Percentiles rank a stretch among this genome's conserved stretches.
These are phyloP conservation scores for Clarias pachynema DNA, from an alignment of 2,797 vertebrate genomes.

Conservation along the genomic window DNA sequence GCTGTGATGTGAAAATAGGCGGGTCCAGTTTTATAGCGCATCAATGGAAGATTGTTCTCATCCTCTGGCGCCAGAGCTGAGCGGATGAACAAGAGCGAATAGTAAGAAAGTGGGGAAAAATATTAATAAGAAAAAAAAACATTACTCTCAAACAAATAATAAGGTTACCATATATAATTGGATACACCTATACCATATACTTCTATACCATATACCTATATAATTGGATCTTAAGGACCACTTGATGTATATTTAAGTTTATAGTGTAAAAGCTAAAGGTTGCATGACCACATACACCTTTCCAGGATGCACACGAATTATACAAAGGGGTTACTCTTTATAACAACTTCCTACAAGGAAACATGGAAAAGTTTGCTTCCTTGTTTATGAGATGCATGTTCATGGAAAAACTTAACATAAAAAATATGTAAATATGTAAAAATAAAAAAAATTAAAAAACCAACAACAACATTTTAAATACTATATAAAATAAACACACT, in stretches of 20 bases:
- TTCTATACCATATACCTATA: too few species aligned
- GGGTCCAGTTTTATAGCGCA: conserved; percentile 15
- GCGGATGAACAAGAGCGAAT: background rate
- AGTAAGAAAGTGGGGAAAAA: background rate
- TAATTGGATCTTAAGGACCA: background rate
- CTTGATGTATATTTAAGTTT: background rate
- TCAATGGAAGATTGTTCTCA: conserved; percentile 24
- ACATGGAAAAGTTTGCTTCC: background rate
- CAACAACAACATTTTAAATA: background rate
- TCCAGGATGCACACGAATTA: background rate
- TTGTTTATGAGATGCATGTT: background rate
- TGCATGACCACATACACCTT: background rate
- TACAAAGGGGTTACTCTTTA: background rate
- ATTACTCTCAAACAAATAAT: background rate
- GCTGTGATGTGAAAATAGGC: conserved; percentile 46
- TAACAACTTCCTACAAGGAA: background rate
- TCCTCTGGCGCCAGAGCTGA: background rate
- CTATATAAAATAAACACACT: background rate
- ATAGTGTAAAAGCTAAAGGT: background rate
- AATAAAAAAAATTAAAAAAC: background rate
- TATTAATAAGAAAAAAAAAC: background rate
- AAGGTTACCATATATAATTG: background rate
- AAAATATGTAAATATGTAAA: too few species aligned
- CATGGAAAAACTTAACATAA: background rate
- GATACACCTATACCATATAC: too few species aligned